A percentile compares a stretch with the other conserved stretches of the same genome.
Evolutionary conservation across 1,140 invertebrate genomes (phyloP).

Genomic region (Temnothorax curvispinosus): DNA sequence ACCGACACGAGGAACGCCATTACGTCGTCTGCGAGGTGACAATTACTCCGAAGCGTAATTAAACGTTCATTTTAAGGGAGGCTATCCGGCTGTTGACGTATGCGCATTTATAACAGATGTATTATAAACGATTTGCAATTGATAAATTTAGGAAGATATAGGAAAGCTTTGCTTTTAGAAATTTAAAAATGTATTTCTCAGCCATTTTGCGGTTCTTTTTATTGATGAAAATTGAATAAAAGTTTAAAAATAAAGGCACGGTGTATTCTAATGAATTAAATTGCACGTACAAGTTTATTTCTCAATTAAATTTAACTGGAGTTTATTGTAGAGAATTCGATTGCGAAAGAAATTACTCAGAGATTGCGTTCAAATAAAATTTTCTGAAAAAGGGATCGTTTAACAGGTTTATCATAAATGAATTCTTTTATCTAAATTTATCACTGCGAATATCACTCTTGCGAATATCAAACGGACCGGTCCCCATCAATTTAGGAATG

Average conservation of each 20-base stretch:
- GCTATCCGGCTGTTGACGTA: not conserved
- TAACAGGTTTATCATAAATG: not conserved
- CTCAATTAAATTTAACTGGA: not conserved
- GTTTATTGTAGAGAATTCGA: not conserved
- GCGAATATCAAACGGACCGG: not conserved
- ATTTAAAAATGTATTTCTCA: not conserved
- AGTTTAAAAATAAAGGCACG: not conserved
- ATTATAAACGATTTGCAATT: not conserved
- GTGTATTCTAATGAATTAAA: not conserved
- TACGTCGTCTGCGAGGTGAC: conserved; percentile 34
- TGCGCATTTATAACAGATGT: conserved; percentile 15
- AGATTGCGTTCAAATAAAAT: not conserved
- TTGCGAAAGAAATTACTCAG: not conserved
- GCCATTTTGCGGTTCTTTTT: not conserved
- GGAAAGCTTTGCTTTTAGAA: not conserved
- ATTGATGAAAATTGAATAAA: not conserved
- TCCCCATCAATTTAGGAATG: not conserved
- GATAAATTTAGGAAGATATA: not conserved
- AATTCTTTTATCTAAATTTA: not conserved
- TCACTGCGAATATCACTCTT: too few species aligned
- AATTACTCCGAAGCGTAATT: conserved; percentile 60
- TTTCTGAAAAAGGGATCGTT: not conserved
- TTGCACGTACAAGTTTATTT: not conserved
- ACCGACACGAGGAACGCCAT: conserved; percentile 16
- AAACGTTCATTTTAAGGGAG: conserved; percentile 61